These are phyloP conservation scores for Lepidurus arcticus DNA, from an alignment of 1,140 invertebrate species.

Conservation along the genomic window DNA sequence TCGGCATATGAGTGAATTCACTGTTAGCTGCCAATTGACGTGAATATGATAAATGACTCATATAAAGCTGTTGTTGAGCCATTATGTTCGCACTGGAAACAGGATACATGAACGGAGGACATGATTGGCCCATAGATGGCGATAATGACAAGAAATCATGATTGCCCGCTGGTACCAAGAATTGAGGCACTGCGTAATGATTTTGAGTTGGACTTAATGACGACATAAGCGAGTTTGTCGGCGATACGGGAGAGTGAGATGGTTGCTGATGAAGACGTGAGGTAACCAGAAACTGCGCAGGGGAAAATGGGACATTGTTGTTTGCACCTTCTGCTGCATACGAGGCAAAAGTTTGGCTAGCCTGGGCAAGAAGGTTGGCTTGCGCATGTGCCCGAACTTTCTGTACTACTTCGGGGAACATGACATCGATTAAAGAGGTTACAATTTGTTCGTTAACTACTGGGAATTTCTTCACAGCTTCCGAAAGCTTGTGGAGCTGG, in stretches of 20 bases:
- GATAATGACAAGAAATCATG: too few species aligned
- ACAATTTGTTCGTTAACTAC: not conserved
- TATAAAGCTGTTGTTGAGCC: too few species aligned
- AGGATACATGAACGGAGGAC: too few species aligned
- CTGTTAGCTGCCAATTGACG: too few species aligned
- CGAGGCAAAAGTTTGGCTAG: not conserved
- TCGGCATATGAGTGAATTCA: too few species aligned
- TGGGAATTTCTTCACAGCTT: not conserved
- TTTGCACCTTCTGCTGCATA: not conserved
- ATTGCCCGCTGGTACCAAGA: too few species aligned
- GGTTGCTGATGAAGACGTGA: not conserved
- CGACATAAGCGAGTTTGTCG: not conserved
- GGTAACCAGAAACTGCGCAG: not conserved
- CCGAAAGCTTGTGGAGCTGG: not conserved
- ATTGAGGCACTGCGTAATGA: too few species aligned
- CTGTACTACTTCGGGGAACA: not conserved
- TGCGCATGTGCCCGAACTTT: not conserved
- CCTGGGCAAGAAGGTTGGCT: not conserved
- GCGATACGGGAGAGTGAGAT: not conserved
- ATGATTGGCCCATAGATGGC: too few species aligned
- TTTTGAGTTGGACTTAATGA: too few species aligned
- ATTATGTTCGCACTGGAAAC: too few species aligned
- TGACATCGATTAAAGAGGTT: not conserved
- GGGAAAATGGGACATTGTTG: not conserved
- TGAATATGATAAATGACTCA: too few species aligned